These are phyloP conservation scores for Drosophila birchii DNA, from an alignment of 2,888 invertebrate species.

Conservation along the genomic window DNA sequence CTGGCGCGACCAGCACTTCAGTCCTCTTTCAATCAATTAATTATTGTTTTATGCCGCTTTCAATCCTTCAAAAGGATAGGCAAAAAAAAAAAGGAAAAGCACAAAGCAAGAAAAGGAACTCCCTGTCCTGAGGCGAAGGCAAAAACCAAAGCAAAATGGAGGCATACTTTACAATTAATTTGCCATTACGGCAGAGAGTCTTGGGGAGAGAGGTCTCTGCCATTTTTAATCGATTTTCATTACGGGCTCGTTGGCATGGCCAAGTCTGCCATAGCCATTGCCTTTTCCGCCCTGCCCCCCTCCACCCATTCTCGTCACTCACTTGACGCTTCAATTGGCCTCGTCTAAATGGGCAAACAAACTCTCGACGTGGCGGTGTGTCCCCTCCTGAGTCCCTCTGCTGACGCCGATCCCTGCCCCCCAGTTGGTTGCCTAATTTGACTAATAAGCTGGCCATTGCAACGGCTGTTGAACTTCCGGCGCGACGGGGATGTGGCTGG, in stretches of 20 bases:
- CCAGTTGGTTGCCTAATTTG: constrained; percentile 66
- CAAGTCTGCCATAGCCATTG: constrained; percentile 21
- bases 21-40: constrained; percentile 77
- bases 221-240: constrained; percentile 78
- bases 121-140: constrained; percentile 59
- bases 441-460: constrained; percentile 77
- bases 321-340: constrained; percentile 78
- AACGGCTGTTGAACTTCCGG: constrained; percentile 77
- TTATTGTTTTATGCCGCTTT: constrained; percentile 74
- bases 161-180: constrained; percentile 77
- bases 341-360: constrained; percentile 67
- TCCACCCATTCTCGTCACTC: constrained; percentile 63
- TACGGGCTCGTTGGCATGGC: constrained; percentile 52
- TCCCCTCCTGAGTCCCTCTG: constrained; percentile 22
- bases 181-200: constrained; percentile 62
- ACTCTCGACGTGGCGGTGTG: constrained; percentile 35
- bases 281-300: not conserved
- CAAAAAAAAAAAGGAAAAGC: constrained; percentile 10
- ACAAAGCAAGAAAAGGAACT: constrained; percentile 13
- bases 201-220: constrained; percentile 28
- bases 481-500: constrained; percentile 28
- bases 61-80: constrained; percentile 65
- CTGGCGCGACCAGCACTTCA: constrained; percentile 45
- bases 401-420: constrained; percentile 22
- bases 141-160: constrained; percentile 73